Percentiles rank a stretch among this genome's conserved stretches.
Evolutionary conservation across 2,797 vertebrate genomes (phyloP).

Genomic region (Enteromius radiatus): DNA sequence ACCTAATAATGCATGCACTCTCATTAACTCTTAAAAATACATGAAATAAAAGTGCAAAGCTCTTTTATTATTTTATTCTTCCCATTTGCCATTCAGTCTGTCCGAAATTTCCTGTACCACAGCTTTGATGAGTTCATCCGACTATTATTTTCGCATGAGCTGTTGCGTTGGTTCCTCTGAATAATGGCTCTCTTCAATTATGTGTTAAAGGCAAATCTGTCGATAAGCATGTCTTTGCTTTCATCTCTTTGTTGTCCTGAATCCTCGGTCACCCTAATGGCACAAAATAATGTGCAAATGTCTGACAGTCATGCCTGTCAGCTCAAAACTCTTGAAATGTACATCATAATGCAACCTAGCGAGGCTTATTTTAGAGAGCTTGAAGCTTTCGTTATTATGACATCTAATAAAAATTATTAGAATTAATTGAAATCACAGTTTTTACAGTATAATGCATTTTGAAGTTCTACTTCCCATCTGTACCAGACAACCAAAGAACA

Average conservation of each 20-base stretch:
- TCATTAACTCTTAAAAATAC: constrained; percentile 1
- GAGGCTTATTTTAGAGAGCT: constrained; percentile 19
- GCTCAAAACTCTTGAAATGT: not conserved
- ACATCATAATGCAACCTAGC: not conserved
- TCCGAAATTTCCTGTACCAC: not conserved
- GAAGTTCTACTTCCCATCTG: constrained; percentile 10
- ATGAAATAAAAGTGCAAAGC: not conserved
- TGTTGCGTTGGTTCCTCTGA: not conserved
- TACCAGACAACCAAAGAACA: not conserved
- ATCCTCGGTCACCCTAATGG: constrained; percentile 9
- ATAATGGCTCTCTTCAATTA: constrained; percentile 26
- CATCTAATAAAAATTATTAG: not conserved
- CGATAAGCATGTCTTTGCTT: not conserved
- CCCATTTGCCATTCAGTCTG: constrained; percentile 15
- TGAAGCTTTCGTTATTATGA: not conserved
- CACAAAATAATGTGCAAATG: not conserved
- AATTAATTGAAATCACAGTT: not conserved
- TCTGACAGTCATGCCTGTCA: not conserved
- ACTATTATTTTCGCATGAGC: constrained; percentile 22
- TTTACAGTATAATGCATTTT: not conserved
- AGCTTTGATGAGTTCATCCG: constrained; percentile 10
- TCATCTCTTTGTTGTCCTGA: constrained; percentile 15
- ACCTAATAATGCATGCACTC: constrained; percentile 10
- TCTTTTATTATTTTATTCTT: constrained; percentile 20
- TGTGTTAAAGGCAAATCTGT: constrained; percentile 16